Evolutionary conservation across 2,797 vertebrate species (phyloP).

Genomic region (Rhinatrema bivittatum): DNA sequence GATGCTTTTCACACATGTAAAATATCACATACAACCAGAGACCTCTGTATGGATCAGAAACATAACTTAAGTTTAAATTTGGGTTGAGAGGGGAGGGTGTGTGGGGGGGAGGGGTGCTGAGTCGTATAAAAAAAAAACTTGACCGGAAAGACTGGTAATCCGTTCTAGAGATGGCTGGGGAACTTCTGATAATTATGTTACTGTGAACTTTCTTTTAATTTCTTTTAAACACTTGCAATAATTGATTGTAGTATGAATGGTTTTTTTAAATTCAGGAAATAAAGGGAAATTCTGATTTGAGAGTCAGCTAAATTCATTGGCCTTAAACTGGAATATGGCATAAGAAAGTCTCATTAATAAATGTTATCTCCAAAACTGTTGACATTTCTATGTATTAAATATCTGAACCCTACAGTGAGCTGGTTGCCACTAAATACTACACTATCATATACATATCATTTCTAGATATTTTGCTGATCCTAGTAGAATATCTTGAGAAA

Average conservation of each 20-base stretch:
- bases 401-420: no score
- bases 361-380: slow-evolving; percentile 9
- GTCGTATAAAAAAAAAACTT: no score
- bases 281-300: background rate
- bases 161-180: background rate
- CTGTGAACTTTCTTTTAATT: slow-evolving; percentile 22
- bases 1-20: no score
- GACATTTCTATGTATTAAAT: background rate
- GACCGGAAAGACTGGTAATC: no score
- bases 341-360: slow-evolving; percentile 5
- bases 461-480: no score
- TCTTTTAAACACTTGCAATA: no score
- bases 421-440: background rate
- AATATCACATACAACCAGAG: no score
- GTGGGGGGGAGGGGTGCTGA: no score
- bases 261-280: slow-evolving; percentile 17
- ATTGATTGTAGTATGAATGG: background rate
- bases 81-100: no score
- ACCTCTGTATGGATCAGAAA: no score
- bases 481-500: no score
- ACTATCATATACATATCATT: accelerated
- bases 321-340: background rate
- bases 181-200: slow-evolving; percentile 10
- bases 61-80: no score
- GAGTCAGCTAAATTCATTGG: background rate